A percentile compares a stretch with the other conserved stretches of the same genome.
Evolutionary conservation across 2,888 invertebrate species (phyloP).

Genomic region (Drosophila hamatofila): DNA sequence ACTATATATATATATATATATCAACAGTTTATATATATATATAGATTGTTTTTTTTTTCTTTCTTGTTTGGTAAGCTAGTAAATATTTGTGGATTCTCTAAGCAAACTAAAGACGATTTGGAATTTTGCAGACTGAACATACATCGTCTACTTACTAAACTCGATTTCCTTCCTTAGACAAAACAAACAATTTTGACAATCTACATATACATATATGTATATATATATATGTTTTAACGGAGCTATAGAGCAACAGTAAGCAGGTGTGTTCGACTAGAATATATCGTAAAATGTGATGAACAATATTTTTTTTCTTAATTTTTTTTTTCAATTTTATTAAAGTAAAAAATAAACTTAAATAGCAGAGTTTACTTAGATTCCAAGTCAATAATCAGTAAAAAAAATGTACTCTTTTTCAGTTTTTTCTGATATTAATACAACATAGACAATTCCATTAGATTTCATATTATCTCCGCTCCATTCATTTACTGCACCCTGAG

Average conservation of each 20-base stretch:
- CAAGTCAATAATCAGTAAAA: too few species aligned
- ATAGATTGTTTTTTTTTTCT: not conserved
- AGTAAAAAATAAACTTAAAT: too few species aligned
- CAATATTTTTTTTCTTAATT: too few species aligned
- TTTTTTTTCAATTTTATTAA: too few species aligned
- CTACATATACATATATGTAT: not conserved
- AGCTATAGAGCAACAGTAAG: not conserved
- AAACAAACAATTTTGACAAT: conserved; percentile 1
- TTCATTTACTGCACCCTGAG: too few species aligned
- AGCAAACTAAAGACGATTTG: conserved; percentile 23
- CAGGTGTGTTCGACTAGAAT: not conserved
- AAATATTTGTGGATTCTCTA: conserved; percentile 9
- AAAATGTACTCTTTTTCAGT: too few species aligned
- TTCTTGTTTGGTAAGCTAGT: conserved; percentile 9
- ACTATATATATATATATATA: not conserved
- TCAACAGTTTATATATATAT: not conserved
- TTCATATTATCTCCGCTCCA: too few species aligned
- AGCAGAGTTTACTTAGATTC: too few species aligned
- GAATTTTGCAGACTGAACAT: conserved; percentile 35
- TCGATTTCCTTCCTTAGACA: not conserved
- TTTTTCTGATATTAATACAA: too few species aligned
- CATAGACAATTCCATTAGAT: too few species aligned
- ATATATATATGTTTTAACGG: too few species aligned
- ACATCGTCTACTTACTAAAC: conserved; percentile 57
- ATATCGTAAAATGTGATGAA: too few species aligned